phyloP scores from a whole-genome alignment of 2,113 vertebrate genomes.

The human (Homo sapiens) region DNA sequence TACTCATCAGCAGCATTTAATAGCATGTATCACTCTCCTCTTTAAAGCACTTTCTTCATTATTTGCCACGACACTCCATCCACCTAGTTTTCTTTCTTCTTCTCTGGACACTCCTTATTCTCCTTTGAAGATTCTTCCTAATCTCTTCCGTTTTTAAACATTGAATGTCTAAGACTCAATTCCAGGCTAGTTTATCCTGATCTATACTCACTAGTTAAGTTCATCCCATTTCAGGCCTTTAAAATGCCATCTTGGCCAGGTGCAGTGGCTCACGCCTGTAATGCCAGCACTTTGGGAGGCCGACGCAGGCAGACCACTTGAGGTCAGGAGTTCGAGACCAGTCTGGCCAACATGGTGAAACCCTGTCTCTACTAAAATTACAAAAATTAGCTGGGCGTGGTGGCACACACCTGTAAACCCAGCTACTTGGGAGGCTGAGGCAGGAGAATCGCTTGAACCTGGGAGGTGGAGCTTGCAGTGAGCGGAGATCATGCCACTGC shows the following conservation, averaged over 20 bases:
- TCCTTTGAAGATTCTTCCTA: background rate
- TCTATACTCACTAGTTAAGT: background rate
- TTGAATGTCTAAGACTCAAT: background rate
- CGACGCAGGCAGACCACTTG: no score
- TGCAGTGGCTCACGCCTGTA: no score
- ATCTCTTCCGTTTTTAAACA: background rate
- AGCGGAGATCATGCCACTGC: no score
- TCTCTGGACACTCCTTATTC: background rate
- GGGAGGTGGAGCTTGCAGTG: no score
- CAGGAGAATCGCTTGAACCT: no score
- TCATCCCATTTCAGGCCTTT: background rate
- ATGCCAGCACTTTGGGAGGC: no score
- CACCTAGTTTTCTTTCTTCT: background rate
- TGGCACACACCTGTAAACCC: no score
- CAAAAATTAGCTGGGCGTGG: no score
- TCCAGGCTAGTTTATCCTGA: background rate
- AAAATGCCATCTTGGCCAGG: background rate
- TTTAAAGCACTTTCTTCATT: background rate
- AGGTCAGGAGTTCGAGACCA: no score
- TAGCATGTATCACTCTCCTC: background rate
- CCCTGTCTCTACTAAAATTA: no score
- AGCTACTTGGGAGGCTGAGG: no score
- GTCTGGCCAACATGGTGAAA: no score
- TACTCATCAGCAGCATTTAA: background rate
- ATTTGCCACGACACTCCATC: background rate